Evolutionary conservation across 2,113 vertebrate species (phyloP), one percentile per base, ranked within the genome.

Genomic region (Cebus imitator): DNA sequence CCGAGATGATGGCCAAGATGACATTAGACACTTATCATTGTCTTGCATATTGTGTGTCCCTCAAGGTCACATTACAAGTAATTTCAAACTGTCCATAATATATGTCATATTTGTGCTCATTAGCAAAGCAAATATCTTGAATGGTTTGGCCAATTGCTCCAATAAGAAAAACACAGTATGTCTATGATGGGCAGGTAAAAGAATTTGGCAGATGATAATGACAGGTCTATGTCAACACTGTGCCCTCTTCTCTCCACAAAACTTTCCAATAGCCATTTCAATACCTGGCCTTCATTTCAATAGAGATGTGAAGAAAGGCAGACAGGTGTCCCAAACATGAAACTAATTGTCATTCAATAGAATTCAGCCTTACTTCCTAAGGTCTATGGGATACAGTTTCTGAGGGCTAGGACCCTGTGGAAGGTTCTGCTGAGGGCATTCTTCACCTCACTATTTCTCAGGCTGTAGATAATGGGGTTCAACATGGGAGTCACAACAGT

Each of bases 401-500:
- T 97, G 57, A 93, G 30, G 2, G 14, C 7, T 4, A 91, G 3
- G 6, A 9, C 57, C 50, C 50, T 97, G 27, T 5, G 3, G 27
- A 97, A 94, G 37, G 84, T 97, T 57, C 91, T 8, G 3, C 27
- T 12, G 48, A 98, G 40, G 50, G 97, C 96, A 91, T 79, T 95
- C 84, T 98, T 98, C 5, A 98, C 87, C 11, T 98, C 97, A 8
- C 96, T 95, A 32, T 98, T 98, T 25, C 97, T 97, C 68, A 98
- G 79, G 70, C 97, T 97, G 8, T 98, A 98, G n/a, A 98, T 98
- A 50, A 98, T 95, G 35, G 97, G 97, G n/a, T 98, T 98, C 90
- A 98, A 66, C 94, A 97, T 96, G 72, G 95, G 98, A 43, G 98
- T 98, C 32, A 98, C 30, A 61, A 98, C 20, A 12, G 97, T 97